These are phyloP conservation scores for Acanthosoma haemorrhoidale DNA, from an alignment of 2,888 invertebrate genomes.

Conservation along the genomic window DNA sequence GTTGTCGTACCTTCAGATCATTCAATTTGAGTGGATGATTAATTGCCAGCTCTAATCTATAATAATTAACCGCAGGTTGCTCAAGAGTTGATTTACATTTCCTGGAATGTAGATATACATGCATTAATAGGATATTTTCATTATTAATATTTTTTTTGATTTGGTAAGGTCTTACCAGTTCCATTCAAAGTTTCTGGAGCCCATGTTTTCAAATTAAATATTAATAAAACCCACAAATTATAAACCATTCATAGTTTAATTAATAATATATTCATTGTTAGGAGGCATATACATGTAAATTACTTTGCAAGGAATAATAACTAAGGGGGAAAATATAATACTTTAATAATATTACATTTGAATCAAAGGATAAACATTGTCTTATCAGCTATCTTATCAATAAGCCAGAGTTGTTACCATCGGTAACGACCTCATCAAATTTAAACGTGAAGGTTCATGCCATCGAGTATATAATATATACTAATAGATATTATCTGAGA, in stretches of 20 bases:
- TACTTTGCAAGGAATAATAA: no score
- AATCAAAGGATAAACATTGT: not conserved
- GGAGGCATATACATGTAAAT: no score
- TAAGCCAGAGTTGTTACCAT: no score
- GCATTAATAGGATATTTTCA: not conserved
- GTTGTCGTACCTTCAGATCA: not conserved
- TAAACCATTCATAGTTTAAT: no score
- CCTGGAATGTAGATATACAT: not conserved
- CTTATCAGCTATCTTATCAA: not conserved
- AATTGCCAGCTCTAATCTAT: not conserved
- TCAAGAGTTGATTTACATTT: conserved; percentile 6
- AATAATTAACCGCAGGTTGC: not conserved
- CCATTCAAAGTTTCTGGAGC: conserved; percentile 16
- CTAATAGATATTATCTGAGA: no score
- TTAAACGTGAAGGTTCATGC: not conserved
- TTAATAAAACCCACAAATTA: no score
- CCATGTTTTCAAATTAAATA: not conserved
- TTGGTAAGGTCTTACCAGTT: not conserved
- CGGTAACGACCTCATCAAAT: not conserved
- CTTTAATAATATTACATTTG: not conserved
- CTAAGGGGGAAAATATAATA: no score
- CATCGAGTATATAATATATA: no score
- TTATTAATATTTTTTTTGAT: not conserved
- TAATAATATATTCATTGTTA: no score
- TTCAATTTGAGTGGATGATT: conserved; percentile 9